Percentiles rank a stretch among this genome's conserved stretches.
phyloP scores from a whole-genome alignment of 2,888 invertebrate species.

The Eupithecia abbreviata region DNA sequence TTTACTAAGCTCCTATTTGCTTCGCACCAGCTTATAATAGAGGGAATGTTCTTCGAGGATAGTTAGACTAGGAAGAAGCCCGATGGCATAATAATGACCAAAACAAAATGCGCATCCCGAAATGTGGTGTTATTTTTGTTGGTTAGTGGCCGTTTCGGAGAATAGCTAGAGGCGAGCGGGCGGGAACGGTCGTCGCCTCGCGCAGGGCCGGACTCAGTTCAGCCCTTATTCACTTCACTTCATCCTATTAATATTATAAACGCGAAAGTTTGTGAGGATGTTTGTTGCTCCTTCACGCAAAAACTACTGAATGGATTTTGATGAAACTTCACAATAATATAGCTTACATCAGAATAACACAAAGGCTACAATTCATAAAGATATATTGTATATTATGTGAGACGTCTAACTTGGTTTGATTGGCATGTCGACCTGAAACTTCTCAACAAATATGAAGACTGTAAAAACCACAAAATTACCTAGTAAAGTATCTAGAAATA shows the following conservation, averaged over 20 bases:
- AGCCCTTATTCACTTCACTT: neutral
- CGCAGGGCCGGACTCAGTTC: slow-evolving; percentile 65
- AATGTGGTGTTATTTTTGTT: slow-evolving; percentile 80
- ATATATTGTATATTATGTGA: too few relatives aligned
- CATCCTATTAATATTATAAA: too few relatives aligned
- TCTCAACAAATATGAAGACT: too few relatives aligned
- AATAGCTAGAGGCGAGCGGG: slow-evolving; percentile 72
- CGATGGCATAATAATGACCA: slow-evolving; percentile 68
- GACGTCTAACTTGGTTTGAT: too few relatives aligned
- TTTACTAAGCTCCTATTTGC: too few relatives aligned
- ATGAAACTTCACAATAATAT: too few relatives aligned
- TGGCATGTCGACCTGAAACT: neutral
- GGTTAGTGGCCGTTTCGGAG: slow-evolving; percentile 79
- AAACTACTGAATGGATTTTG: too few relatives aligned
- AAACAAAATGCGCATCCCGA: slow-evolving; percentile 80
- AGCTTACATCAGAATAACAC: too few relatives aligned
- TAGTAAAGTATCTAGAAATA: neutral
- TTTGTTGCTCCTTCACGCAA: too few relatives aligned
- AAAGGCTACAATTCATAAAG: too few relatives aligned
- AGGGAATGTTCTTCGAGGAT: neutral
- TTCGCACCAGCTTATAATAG: neutral
- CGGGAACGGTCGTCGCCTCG: slow-evolving; percentile 82
- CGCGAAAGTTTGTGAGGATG: too few relatives aligned
- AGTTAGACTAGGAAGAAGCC: slow-evolving; percentile 48
- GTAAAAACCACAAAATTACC: too few relatives aligned